phyloP scores from a whole-genome alignment of 2,888 invertebrate genomes.

The Caenorhabditis zanzibari region DNA sequence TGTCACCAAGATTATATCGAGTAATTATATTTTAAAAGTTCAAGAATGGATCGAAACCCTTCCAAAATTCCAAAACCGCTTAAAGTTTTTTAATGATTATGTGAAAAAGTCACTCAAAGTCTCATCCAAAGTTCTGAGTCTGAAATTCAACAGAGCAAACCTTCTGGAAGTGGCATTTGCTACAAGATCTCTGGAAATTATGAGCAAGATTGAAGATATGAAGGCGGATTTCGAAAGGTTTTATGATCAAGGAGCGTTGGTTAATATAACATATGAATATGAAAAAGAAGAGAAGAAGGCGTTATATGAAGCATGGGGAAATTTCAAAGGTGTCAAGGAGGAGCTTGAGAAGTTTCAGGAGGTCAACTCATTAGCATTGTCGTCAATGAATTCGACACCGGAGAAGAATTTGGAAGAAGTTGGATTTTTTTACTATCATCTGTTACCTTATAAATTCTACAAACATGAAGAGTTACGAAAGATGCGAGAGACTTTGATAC shows the following conservation, averaged over 20 bases:
- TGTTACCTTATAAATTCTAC: background rate
- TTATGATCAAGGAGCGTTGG: too few relatives aligned
- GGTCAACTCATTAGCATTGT: background rate
- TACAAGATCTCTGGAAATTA: background rate
- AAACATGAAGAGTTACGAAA: background rate
- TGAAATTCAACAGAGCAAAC: background rate
- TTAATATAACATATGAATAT: too few relatives aligned
- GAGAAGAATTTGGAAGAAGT: background rate
- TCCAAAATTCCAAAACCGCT: too few relatives aligned
- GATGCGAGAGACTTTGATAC: background rate
- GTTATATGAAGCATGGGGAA: background rate
- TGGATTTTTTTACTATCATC: background rate
- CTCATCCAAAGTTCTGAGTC: too few relatives aligned
- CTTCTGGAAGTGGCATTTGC: slow-evolving; percentile 2
- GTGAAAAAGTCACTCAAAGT: too few relatives aligned
- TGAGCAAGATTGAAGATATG: background rate
- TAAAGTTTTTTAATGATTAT: too few relatives aligned
- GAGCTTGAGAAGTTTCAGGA: background rate
- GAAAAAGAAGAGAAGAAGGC: background rate
- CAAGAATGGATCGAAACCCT: too few relatives aligned
- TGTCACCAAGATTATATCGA: too few relatives aligned
- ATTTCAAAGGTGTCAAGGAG: background rate
- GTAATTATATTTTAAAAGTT: too few relatives aligned
- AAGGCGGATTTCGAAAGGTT: too few relatives aligned
- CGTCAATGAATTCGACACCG: background rate